Evolutionary conservation across 1,140 invertebrate species (phyloP).

Genomic region (Drosophila teissieri): DNA sequence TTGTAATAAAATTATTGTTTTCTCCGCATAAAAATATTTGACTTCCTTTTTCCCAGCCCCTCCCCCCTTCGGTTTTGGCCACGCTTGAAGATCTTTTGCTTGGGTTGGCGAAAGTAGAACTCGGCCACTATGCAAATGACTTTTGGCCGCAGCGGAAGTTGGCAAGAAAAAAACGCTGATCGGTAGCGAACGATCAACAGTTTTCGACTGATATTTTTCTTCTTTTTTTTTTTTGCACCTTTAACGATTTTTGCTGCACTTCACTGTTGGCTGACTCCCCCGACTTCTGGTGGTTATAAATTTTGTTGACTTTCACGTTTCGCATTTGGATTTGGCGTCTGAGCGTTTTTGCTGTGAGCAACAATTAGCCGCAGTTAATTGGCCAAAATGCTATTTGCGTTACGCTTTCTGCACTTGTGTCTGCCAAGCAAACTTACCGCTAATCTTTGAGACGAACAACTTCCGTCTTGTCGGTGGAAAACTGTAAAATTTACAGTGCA

Average conservation of each 20-base stretch:
- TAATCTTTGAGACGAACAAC: slow-evolving; percentile 58
- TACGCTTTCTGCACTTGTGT: slow-evolving; percentile 76
- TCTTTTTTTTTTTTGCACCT: slow-evolving; percentile 10
- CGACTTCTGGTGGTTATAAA: slow-evolving; percentile 22
- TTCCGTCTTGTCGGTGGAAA: slow-evolving; percentile 55
- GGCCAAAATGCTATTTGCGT: slow-evolving; percentile 73
- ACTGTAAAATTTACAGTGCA: slow-evolving; percentile 67
- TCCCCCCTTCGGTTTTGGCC: slow-evolving; percentile 1
- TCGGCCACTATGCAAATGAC: slow-evolving; percentile 60
- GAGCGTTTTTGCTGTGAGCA: slow-evolving; percentile 43
- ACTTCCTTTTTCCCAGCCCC: slow-evolving; percentile 10
- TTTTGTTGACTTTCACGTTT: slow-evolving; percentile 78
- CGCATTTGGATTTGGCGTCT: slow-evolving; percentile 59
- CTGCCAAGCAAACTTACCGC: slow-evolving; percentile 43
- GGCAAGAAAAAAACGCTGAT: slow-evolving; percentile 51
- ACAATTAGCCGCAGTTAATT: slow-evolving; percentile 81
- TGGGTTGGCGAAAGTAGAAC: slow-evolving; percentile 66
- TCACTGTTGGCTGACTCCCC: slow-evolving; percentile 30
- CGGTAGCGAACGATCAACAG: slow-evolving; percentile 46
- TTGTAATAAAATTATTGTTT: not conserved
- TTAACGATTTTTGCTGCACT: slow-evolving; percentile 13
- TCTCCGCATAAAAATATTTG: not conserved
- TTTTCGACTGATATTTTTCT: slow-evolving; percentile 17
- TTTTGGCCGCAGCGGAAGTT: slow-evolving; percentile 57
- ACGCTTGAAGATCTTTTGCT: slow-evolving; percentile 48